Evolutionary conservation across 2,113 vertebrate species (phyloP), one percentile per base, ranked within the genome.

Genomic region (Brienomyrus longianalis): DNA sequence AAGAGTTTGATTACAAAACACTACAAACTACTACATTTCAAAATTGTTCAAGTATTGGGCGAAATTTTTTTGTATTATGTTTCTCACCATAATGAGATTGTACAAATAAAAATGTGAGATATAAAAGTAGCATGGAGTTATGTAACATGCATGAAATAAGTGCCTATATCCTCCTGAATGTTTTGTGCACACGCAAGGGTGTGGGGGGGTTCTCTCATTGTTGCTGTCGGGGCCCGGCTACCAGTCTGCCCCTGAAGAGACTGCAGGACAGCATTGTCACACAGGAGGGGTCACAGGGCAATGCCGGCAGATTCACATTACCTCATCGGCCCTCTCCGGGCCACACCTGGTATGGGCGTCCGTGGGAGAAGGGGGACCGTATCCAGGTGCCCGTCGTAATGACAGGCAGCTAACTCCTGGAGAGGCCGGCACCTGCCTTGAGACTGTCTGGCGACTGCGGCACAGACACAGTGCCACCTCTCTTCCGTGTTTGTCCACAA

Each of bases 401-500:
- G n/a, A 70, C 10, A 17, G 83, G 11, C 83, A 6, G 11, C 45
- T 86, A 66, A 89, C 50, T 91, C 90, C 91, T 83, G 91, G 90
- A 91, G 51, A 91, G 92, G 88, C 91, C 77, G 86, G 87, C 50
- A 70, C 54, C 50, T 47, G 62, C 91, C 56, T 83, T 83, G 86
- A 92, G 89, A 88, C 89, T 90, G 92, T 93, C 90, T 92, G 84
- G 90, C 84, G 86, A 89, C 90, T 90, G 88, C 88, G 92, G 89
- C 89, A 85, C 88, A 91, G 95, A 93, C 94, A 94, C 93, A 91
- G 92, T 93, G 90, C 90, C 92, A 88, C 91, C 92, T 90, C 92
- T 88, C 50, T 90, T 89, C 90, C 56, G 84, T 95, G 93, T 95
- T 96, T 96, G 93, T 90, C 93, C 93, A 96, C 93, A 94, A 95